A percentile compares a stretch with the other conserved stretches of the same genome.
Conservation (phyloP, 1,140 invertebrate species). For the Eriocheir sinensis region DNA sequence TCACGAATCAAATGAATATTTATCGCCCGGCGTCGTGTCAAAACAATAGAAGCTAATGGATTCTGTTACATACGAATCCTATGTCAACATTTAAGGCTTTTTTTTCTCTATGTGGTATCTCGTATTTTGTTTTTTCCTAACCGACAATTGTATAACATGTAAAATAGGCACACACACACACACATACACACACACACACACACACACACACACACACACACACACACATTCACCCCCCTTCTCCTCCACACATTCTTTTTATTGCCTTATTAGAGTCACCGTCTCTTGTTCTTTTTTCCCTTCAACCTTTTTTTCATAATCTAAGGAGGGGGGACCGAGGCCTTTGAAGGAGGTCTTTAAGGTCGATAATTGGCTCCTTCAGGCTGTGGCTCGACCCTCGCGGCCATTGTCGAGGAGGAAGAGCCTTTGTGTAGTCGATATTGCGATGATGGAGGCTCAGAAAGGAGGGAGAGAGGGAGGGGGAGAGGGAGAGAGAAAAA, state of each 20-base stretch:
- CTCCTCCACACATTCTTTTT: too few species aligned
- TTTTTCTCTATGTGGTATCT: too few species aligned
- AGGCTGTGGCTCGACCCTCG: not conserved
- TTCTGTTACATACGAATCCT: too few species aligned
- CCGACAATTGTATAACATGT: too few species aligned
- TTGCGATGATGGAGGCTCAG: not conserved
- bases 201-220: slow-evolving; percentile 22
- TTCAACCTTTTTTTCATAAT: not conserved
- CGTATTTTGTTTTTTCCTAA: too few species aligned
- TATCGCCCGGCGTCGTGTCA: too few species aligned
- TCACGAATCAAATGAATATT: too few species aligned
- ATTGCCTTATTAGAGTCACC: not conserved
- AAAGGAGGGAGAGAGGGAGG: too few species aligned
- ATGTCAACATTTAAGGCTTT: too few species aligned
- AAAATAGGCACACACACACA: not conserved
- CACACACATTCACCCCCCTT: not conserved
- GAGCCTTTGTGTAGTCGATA: not conserved
- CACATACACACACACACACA: not conserved
- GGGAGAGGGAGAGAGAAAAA: too few species aligned
- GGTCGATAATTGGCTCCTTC: slow-evolving; percentile 13
- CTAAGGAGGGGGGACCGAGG: not conserved
- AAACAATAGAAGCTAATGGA: too few species aligned
- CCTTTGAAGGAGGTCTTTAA: not conserved
- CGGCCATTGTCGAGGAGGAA: not conserved
- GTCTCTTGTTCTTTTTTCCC: too few species aligned